phyloP scores from a whole-genome alignment of 2,888 invertebrate species.

The Chironomus tentans region DNA sequence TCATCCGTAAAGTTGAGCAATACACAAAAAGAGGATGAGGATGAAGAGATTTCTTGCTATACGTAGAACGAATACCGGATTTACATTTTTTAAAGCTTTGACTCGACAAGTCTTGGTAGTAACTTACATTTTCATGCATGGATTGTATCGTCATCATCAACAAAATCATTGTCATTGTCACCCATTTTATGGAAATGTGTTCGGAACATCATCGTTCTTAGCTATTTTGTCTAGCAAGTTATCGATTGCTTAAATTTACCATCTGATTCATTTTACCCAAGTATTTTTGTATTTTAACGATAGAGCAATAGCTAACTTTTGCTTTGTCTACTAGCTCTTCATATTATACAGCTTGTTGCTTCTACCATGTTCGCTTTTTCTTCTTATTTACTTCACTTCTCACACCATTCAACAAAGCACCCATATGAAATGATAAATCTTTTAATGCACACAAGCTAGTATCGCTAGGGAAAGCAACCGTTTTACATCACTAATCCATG shows the following conservation, averaged over 20 bases:
- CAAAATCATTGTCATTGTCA: background rate
- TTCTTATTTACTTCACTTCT: background rate
- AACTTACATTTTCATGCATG: background rate
- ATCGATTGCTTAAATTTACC: too few relatives aligned
- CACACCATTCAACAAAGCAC: background rate
- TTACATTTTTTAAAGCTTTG: background rate
- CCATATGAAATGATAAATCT: background rate
- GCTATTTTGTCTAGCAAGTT: too few relatives aligned
- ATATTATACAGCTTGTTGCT: background rate
- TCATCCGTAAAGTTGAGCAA: background rate
- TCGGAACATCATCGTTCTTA: too few relatives aligned
- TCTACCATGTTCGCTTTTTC: background rate
- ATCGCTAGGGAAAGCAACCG: background rate
- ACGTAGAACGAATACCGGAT: background rate
- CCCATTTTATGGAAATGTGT: background rate
- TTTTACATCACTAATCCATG: conserved; percentile 13
- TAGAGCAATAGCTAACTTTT: too few relatives aligned
- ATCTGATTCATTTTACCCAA: too few relatives aligned
- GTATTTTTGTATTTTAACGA: too few relatives aligned
- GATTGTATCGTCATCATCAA: background rate
- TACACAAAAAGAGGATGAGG: too few relatives aligned
- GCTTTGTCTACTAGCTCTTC: too few relatives aligned
- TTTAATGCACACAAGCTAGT: conserved; percentile 2
- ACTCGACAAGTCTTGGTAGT: background rate
- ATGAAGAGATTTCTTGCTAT: background rate